Percentiles rank a stretch among this genome's conserved stretches.
phyloP scores from a whole-genome alignment of 2,888 invertebrate species.

The Galeopsomyia nigrocyanea region DNA sequence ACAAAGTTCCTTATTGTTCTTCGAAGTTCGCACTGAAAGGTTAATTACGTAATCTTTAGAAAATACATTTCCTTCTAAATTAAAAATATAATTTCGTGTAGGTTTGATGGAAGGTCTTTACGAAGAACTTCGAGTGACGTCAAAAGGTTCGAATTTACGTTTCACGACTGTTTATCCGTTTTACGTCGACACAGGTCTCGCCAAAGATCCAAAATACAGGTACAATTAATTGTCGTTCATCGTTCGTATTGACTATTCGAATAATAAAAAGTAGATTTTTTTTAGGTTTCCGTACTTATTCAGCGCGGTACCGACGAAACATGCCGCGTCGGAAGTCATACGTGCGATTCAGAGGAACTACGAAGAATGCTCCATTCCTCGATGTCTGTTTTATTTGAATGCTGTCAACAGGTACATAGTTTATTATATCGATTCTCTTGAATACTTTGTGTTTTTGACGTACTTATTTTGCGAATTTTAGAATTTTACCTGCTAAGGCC shows the following conservation, averaged over 20 bases:
- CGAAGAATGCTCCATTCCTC: slow-evolving; percentile 59
- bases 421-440: neutral
- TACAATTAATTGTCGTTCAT: slow-evolving; percentile 47
- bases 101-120: slow-evolving; percentile 62
- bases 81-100: slow-evolving; percentile 28
- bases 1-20: slow-evolving; percentile 68
- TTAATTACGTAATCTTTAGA: slow-evolving; percentile 42
- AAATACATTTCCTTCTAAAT: neutral
- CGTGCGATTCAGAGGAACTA: slow-evolving; percentile 60
- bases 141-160: slow-evolving; percentile 59
- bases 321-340: slow-evolving; percentile 59
- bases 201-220: slow-evolving; percentile 66
- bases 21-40: slow-evolving; percentile 70
- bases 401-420: slow-evolving; percentile 56
- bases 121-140: slow-evolving; percentile 57
- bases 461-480: slow-evolving; percentile 31
- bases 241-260: neutral
- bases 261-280: neutral
- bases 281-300: slow-evolving; percentile 59
- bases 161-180: slow-evolving; percentile 74
- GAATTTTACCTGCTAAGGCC: slow-evolving; percentile 55
- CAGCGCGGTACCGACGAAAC: slow-evolving; percentile 54
- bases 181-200: slow-evolving; percentile 70
- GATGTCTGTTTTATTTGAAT: slow-evolving; percentile 56
- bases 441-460: neutral